phyloP scores from a whole-genome alignment of 2,113 vertebrate genomes.

The Plotosus lineatus region DNA sequence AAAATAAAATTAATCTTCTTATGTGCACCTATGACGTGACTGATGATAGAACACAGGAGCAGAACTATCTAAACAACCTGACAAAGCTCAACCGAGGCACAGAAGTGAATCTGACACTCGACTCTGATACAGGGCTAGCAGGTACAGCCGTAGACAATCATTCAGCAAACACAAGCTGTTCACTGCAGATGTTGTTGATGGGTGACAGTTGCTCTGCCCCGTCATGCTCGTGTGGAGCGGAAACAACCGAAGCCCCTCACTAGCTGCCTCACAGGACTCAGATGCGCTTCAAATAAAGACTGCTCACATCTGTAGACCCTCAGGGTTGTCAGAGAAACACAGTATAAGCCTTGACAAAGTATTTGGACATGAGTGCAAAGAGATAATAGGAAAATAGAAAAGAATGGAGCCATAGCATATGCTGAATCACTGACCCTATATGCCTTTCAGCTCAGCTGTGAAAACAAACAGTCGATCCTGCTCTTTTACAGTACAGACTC shows the following conservation, averaged over 20 bases:
- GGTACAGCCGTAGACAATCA: conserved; percentile 47
- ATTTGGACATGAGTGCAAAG: not conserved
- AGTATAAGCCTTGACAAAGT: not conserved
- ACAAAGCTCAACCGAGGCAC: conserved; percentile 19
- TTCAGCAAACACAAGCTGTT: conserved; percentile 49
- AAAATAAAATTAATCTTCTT: not conserved
- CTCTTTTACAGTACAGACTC: conserved; percentile 14
- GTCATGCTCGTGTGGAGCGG: conserved; percentile 42
- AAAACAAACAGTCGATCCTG: conserved; percentile 32
- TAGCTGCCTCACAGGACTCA: conserved; percentile 9
- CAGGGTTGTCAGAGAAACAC: conserved; percentile 5
- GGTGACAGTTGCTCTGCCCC: conserved; percentile 52
- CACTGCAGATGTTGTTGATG: conserved; percentile 51
- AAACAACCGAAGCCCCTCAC: conserved; percentile 26
- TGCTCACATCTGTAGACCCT: conserved; percentile 11
- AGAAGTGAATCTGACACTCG: conserved; percentile 39
- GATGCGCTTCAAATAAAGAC: conserved; percentile 11
- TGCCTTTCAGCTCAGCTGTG: conserved; percentile 17
- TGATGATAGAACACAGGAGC: not conserved
- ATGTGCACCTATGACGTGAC: not conserved
- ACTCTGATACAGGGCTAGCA: conserved; percentile 18
- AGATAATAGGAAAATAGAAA: not conserved
- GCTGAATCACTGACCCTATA: conserved; percentile 8
- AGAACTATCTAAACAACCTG: conserved; percentile 5
- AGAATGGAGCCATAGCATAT: not conserved